A percentile compares a stretch with the other conserved stretches of the same genome.
These are phyloP conservation scores for Halocynthia aurantium DNA, from an alignment of 23 tunicate species.

Conservation along the genomic window DNA sequence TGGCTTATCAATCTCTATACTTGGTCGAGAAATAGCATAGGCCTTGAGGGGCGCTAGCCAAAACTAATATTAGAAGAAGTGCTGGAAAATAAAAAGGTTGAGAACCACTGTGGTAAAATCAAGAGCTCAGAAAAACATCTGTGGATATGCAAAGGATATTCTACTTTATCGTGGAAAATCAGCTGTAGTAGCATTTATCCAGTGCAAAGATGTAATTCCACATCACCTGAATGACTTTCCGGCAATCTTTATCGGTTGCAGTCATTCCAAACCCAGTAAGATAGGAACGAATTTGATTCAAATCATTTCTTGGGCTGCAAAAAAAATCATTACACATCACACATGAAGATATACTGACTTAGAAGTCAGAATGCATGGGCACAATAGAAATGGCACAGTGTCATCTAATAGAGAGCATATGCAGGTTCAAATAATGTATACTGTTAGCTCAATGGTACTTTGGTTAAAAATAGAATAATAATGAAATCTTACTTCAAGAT, in stretches of 20 bases:
- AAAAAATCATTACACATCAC: neutral
- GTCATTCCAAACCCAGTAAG: slow-evolving; percentile 55
- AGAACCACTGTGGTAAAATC: too few species aligned
- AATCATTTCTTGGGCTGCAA: slow-evolving; percentile 33
- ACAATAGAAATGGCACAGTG: neutral
- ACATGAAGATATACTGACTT: too few species aligned
- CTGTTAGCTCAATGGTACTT: neutral
- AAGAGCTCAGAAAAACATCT: too few species aligned
- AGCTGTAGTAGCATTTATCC: too few species aligned
- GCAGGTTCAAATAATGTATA: neutral
- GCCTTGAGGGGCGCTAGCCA: too few species aligned
- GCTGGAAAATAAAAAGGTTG: too few species aligned
- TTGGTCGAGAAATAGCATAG: too few species aligned
- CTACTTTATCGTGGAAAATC: too few species aligned
- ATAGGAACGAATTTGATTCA: slow-evolving; percentile 18
- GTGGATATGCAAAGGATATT: too few species aligned
- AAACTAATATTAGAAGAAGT: too few species aligned
- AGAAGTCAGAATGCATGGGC: slow-evolving; percentile 1
- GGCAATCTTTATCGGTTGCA: slow-evolving; percentile 42
- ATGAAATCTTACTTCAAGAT: slow-evolving; percentile 40
- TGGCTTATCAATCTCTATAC: too few species aligned
- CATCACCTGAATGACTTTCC: slow-evolving; percentile 9
- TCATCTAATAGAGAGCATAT: neutral
- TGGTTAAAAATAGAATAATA: neutral
- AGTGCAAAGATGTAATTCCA: slow-evolving; percentile 1